phyloP scores from a whole-genome alignment of 2,797 vertebrate genomes.

The Lutjanus campechanus region DNA sequence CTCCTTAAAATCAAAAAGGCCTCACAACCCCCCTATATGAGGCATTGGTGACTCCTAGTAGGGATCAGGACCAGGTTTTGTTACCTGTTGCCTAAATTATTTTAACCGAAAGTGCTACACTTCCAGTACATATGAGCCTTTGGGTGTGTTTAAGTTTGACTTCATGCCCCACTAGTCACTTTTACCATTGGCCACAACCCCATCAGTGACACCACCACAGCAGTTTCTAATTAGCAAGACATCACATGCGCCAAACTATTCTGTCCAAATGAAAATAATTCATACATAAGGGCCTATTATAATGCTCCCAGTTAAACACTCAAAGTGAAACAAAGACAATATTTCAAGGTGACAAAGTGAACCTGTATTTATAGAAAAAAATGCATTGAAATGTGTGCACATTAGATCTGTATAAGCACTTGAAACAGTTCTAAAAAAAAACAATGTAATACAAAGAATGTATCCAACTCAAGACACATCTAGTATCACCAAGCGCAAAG shows the following conservation, averaged over 20 bases:
- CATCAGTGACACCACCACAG: too few species aligned
- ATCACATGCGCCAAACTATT: not conserved
- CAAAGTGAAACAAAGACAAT: not conserved
- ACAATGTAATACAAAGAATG: conserved; percentile 15
- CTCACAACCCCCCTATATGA: too few species aligned
- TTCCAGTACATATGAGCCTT: too few species aligned
- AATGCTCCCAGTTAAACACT: not conserved
- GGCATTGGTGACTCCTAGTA: too few species aligned
- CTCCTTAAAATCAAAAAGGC: too few species aligned
- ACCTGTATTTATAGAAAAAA: conserved; percentile 52
- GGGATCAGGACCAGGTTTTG: too few species aligned
- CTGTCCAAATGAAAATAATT: not conserved
- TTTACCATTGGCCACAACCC: not conserved
- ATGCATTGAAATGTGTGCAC: conserved; percentile 35
- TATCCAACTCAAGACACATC: conserved; percentile 23
- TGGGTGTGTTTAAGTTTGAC: not conserved
- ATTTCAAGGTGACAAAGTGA: conserved; percentile 20
- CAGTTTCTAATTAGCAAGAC: not conserved
- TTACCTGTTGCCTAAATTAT: not conserved
- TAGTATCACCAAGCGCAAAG: conserved; percentile 44
- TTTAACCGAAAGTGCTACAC: not conserved
- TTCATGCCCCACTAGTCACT: not conserved
- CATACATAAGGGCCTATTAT: too few species aligned
- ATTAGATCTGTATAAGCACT: conserved; percentile 25
- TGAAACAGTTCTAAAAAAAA: conserved; percentile 30